phyloP scores from a whole-genome alignment of 1,140 invertebrate species.

The Hyles vespertilio region DNA sequence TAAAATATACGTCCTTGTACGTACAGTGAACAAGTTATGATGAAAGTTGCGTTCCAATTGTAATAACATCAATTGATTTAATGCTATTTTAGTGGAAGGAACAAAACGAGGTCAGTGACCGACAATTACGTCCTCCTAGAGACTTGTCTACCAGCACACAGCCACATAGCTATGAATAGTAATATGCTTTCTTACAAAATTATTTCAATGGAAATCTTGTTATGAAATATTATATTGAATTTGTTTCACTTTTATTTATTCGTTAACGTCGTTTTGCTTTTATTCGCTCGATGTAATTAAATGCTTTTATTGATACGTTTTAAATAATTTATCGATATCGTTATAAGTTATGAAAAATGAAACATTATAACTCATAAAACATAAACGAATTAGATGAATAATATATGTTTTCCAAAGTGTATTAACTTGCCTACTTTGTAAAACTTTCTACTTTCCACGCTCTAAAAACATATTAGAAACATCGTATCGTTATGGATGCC shows the following conservation, averaged over 20 bases:
- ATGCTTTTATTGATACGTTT: too few species aligned
- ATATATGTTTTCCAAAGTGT: constrained; percentile 46
- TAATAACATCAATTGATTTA: constrained; percentile 75
- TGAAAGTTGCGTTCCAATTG: constrained; percentile 64
- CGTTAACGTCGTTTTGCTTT: too few species aligned
- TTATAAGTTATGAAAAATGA: not conserved
- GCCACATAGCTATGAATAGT: constrained; percentile 3
- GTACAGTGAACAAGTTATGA: constrained; percentile 39
- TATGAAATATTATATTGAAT: not conserved
- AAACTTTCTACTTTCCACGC: constrained; percentile 75
- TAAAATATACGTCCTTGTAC: not conserved
- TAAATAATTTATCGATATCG: not conserved
- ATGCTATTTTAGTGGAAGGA: constrained; percentile 70
- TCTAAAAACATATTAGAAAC: constrained; percentile 71
- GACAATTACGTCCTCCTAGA: constrained; percentile 70
- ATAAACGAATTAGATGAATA: constrained; percentile 18
- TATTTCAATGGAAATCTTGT: constrained; percentile 5
- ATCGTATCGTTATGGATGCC: constrained; percentile 58
- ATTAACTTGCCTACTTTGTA: constrained; percentile 65
- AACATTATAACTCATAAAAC: constrained; percentile 11
- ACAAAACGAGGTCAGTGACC: constrained; percentile 68
- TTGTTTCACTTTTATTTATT: too few species aligned
- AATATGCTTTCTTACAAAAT: constrained; percentile 5
- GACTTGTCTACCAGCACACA: constrained; percentile 36
- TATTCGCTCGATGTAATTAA: too few species aligned